Evolutionary conservation across 2,888 invertebrate genomes (phyloP), one percentile per base, ranked within the genome.

Genomic region (Synanthedon vespiformis): DNA sequence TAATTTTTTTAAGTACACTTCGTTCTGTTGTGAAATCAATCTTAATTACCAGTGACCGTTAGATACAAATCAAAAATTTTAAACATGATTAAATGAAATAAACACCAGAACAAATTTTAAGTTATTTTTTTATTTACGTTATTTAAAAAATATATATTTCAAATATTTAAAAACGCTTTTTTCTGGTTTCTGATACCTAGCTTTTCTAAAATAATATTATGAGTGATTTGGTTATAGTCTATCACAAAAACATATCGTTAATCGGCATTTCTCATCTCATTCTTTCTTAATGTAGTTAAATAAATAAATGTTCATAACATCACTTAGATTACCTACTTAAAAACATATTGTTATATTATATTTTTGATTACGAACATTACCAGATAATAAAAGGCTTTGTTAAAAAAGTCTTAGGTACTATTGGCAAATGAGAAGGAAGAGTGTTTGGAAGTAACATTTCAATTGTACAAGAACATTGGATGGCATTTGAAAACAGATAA

Each of bases 211-310:
- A 34, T 34, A 10, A 34, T 34, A 34, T 10, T 34, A 10, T 34
- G 34, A 10, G 34, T 10, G 34, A 34, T 34, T 10, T 34, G 34
- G 34, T 44, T 44, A 44, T 44, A 14, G 63, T 72, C 70, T 71
- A 58, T 70, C 61, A 63, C 71, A 71, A 73, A 82, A 78, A 82
- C 84, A 82, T 84, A 84, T 84, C 84, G 79, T 77, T 76, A 64
- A 73, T 76, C 70, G 71, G 77, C 74, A 75, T 69, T 76, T 74
- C 75, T 70, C 66, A 67, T 73, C 69, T 72, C 61, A 63, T 67
- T 68, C 61, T 69, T 52, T 63, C 58, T 62, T 59, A 60, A 59
- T 64, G 65, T 77, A 71, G 67, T 66, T 34, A 34, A 34, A 10
- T 34, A 34, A 34, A 10, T 34, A 61, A 62, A 62, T 60, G 58